These are phyloP conservation scores for Cyaniris semiargus DNA, from an alignment of 2,888 invertebrate genomes.

Conservation along the genomic window DNA sequence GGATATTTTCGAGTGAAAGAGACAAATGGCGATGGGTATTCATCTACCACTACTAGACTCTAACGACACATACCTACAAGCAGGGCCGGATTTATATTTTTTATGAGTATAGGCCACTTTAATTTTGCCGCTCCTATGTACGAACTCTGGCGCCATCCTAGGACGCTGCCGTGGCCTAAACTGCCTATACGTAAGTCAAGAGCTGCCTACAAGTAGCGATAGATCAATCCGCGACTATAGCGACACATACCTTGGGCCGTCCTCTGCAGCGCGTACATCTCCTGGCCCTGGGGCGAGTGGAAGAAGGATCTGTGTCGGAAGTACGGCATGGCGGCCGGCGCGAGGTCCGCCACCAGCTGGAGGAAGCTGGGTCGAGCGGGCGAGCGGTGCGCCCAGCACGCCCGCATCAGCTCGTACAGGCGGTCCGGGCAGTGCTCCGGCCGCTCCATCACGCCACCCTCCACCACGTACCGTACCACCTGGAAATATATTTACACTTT, in stretches of 20 bases:
- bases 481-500: neutral
- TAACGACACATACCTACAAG: no score
- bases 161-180: no score
- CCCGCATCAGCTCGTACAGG: constrained; percentile 93
- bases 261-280: constrained; percentile 72
- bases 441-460: constrained; percentile 95
- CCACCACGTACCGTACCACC: constrained; percentile 92
- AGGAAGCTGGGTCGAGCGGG: constrained; percentile 91
- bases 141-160: no score
- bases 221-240: no score
- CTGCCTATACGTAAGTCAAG: no score
- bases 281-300: constrained; percentile 82
- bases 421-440: constrained; percentile 97
- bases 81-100: no score
- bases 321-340: constrained; percentile 82
- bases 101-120: no score
- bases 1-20: no score
- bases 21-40: no score
- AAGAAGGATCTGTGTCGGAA: constrained; percentile 83
- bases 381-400: constrained; percentile 94
- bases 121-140: no score
- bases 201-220: no score
- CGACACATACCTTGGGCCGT: constrained; percentile 52
- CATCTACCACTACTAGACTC: no score
- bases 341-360: constrained; percentile 87